Conservation (phyloP, 2,888 invertebrate genomes). For the Seira musarum region DNA sequence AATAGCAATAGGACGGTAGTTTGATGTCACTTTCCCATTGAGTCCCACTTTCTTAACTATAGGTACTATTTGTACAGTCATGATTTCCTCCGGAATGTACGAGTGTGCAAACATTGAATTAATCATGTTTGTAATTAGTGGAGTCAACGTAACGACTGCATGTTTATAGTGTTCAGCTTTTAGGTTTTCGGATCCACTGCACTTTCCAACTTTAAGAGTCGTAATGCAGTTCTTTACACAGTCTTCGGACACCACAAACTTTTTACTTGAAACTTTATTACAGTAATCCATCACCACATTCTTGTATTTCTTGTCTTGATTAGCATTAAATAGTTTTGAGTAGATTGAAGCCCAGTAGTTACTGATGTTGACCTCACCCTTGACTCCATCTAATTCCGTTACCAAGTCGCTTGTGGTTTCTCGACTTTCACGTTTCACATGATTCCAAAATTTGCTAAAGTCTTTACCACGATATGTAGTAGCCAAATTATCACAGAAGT, state of each 20-base stretch:
- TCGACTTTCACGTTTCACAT: not conserved
- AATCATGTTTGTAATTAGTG: not conserved
- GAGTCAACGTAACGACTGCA: not conserved
- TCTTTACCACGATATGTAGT: not conserved
- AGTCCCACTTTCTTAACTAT: conserved; percentile 14
- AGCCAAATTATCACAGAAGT: not conserved
- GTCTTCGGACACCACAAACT: too few relatives aligned
- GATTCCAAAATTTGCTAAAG: conserved; percentile 17
- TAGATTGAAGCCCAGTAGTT: conserved; percentile 1
- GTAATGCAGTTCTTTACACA: too few relatives aligned
- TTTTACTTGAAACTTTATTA: too few relatives aligned
- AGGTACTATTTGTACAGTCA: conserved; percentile 22
- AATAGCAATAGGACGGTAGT: conserved; percentile 22
- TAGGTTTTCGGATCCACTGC: not conserved
- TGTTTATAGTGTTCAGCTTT: conserved; percentile 23
- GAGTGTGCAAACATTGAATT: conserved; percentile 7
- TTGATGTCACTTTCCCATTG: not conserved
- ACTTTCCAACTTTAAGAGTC: not conserved
- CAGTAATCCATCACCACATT: too few relatives aligned
- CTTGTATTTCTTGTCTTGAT: too few relatives aligned
- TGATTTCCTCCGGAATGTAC: not conserved
- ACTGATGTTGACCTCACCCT: not conserved
- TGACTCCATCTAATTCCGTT: not conserved
- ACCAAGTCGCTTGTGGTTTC: not conserved
- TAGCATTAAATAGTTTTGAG: not conserved